These are phyloP conservation scores for Actinostola sp. DNA, from an alignment of 92 coral and sea anemone genomes.

Conservation along the genomic window DNA sequence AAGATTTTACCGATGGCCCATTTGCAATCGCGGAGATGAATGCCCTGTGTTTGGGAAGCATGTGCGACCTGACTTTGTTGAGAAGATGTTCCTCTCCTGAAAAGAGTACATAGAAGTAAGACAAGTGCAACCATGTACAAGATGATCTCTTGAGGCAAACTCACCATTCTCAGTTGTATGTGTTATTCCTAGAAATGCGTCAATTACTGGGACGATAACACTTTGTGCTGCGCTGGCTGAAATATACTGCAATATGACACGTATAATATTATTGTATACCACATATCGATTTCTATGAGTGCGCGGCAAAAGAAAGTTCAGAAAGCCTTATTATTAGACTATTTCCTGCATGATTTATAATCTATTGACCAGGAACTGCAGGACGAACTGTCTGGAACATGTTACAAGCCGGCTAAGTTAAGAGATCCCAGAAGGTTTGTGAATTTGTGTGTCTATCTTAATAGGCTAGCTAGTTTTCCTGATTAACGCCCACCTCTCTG, in stretches of 20 bases:
- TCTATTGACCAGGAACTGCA: too few species aligned
- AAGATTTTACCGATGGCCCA: constrained; percentile 83
- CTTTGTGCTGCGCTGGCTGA: constrained; percentile 92
- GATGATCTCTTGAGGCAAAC: neutral
- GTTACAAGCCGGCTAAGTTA: too few species aligned
- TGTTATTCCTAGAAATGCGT: constrained; percentile 80
- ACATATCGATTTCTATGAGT: too few species aligned
- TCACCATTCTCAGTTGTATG: constrained; percentile 60
- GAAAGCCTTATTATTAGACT: too few species aligned
- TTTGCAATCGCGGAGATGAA: constrained; percentile 67
- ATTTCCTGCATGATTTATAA: too few species aligned
- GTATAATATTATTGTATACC: too few species aligned
- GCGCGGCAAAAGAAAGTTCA: too few species aligned
- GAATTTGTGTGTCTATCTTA: too few species aligned
- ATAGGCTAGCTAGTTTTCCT: too few species aligned
- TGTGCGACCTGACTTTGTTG: constrained; percentile 67
- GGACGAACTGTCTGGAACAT: too few species aligned
- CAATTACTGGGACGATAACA: constrained; percentile 76
- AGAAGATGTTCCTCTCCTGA: constrained; percentile 38
- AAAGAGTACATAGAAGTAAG: neutral
- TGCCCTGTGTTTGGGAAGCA: constrained; percentile 85
- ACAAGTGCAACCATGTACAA: neutral
- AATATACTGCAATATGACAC: constrained; percentile 45
- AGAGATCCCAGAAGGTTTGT: too few species aligned
- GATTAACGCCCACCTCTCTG: too few species aligned